Evolutionary conservation across 1,140 invertebrate species (phyloP).

Genomic region (Sycophila sp.): DNA sequence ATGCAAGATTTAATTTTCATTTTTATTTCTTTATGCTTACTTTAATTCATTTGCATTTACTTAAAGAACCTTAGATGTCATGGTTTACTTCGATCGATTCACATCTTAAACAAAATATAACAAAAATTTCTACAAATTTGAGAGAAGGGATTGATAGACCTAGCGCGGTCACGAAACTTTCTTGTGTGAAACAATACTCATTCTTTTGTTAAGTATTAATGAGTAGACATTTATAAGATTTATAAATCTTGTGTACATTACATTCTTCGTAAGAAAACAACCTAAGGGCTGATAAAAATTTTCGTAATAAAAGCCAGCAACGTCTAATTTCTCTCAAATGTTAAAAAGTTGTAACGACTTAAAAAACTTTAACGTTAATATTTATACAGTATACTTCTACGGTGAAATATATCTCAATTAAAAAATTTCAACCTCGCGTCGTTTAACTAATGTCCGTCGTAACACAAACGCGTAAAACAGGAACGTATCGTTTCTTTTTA

Average conservation of each 20-base stretch:
- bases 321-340: slow-evolving; percentile 18
- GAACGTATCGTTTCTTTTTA: slow-evolving; percentile 29
- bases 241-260: too few relatives aligned
- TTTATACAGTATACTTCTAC: slow-evolving; percentile 37
- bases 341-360: slow-evolving; percentile 26
- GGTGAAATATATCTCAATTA: slow-evolving; percentile 34
- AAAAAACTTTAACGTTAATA: slow-evolving; percentile 36
- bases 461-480: slow-evolving; percentile 30
- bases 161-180: neutral
- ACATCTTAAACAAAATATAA: slow-evolving; percentile 23
- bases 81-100: slow-evolving; percentile 26
- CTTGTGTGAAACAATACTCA: slow-evolving; percentile 6
- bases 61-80: slow-evolving; percentile 30
- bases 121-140: slow-evolving; percentile 18
- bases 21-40: neutral
- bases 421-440: slow-evolving; percentile 27
- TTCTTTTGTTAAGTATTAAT: slow-evolving; percentile 7
- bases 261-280: too few relatives aligned
- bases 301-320: slow-evolving; percentile 27
- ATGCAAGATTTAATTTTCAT: slow-evolving; percentile 28
- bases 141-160: slow-evolving; percentile 20
- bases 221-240: too few relatives aligned
- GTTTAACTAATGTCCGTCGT: slow-evolving; percentile 28
- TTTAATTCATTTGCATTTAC: neutral
- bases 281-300: too few relatives aligned